Base-by-base conservation (phyloP, 2,888 invertebrate species). In the Gryllus longicercus region DNA sequence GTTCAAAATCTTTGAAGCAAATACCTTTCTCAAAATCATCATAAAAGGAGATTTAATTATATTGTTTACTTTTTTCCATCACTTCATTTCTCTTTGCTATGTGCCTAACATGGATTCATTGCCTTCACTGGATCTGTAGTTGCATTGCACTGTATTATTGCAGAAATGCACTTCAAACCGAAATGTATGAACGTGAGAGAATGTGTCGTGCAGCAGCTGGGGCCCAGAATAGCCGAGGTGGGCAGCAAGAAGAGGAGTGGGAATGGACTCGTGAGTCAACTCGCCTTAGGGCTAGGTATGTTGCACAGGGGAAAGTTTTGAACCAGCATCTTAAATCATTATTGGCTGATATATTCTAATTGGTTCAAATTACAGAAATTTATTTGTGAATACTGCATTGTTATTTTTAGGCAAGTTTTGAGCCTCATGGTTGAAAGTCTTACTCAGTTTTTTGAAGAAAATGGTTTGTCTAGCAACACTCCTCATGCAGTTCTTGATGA, bases 391-490 rank as follows among this genome's bases (percentile, higher is more conserved):
- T 77, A 50, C 16, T 50, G 14, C 77, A 76, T 77, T 50, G 75
- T 80, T 74, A 25, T 51, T 84, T 84, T 84, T 74, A 86, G 90
- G 81, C 86, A 88, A 83, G 87, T 87, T 11, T 84, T 90, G 51
- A 87, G 87, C 78, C 84, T 86, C 4, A 88, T 89, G 84, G 87
- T 89, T 5, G 88, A 89, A 81, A 87, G 87, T 63, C 84, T 90
- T 82, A 88, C 87, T 12, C 86, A 87, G 80, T 89, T 89, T 83
- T 87, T 90, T 80, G 88, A 89, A 83, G 87, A 87, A 81, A 86
- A 87, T 81, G 85, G 85, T 82, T 85, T 85, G 74, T 84, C 84
- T 1, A 78, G 77, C 83, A 83, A 82, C 82, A 84, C 81, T 82
- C 83, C 77, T 80, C 85, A 84, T 76, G 85, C 85, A 76, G 84